Percentiles rank a stretch among this genome's conserved stretches.
Conservation (phyloP, 2,888 invertebrate genomes). For the Leptarthrus brevirostris region DNA sequence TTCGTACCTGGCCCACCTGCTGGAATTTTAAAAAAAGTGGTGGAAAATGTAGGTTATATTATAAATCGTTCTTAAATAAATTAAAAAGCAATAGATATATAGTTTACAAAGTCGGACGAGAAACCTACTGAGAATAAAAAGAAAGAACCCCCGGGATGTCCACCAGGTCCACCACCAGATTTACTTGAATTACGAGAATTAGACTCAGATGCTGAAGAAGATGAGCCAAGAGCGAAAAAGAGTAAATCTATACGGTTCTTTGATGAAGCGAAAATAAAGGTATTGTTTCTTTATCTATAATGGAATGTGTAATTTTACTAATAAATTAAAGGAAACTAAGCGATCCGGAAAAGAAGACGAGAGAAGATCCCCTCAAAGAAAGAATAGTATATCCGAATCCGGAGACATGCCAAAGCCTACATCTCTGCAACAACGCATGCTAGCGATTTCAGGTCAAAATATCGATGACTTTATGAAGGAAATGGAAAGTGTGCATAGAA, state of each 20-base stretch:
- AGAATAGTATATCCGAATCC: slow-evolving; percentile 53
- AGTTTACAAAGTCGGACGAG: slow-evolving; percentile 57
- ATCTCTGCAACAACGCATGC: slow-evolving; percentile 85
- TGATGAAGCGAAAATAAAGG: slow-evolving; percentile 69
- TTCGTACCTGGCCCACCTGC: slow-evolving; percentile 73
- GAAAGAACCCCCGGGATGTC: slow-evolving; percentile 85
- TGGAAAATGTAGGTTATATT: slow-evolving; percentile 67
- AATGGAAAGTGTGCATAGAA: slow-evolving; percentile 87
- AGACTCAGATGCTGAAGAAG: slow-evolving; percentile 66
- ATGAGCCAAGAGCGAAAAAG: slow-evolving; percentile 63
- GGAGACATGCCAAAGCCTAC: slow-evolving; percentile 72
- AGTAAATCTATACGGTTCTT: slow-evolving; percentile 74
- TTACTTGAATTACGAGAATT: slow-evolving; percentile 75
- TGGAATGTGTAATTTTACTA: neutral
- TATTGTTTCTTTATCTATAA: slow-evolving; percentile 58
- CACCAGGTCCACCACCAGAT: slow-evolving; percentile 85
- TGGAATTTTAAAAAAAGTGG: slow-evolving; percentile 80
- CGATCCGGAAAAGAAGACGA: slow-evolving; percentile 61
- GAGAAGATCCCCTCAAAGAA: slow-evolving; percentile 34
- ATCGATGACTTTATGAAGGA: slow-evolving; percentile 94
- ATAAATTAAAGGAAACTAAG: slow-evolving; percentile 33
- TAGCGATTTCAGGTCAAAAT: slow-evolving; percentile 90
- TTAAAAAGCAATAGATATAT: neutral
- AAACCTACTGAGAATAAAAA: slow-evolving; percentile 61
- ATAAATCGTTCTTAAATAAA: no score